Evolutionary conservation across 2,888 invertebrate genomes (phyloP).

Genomic region (Rosalia funebris): DNA sequence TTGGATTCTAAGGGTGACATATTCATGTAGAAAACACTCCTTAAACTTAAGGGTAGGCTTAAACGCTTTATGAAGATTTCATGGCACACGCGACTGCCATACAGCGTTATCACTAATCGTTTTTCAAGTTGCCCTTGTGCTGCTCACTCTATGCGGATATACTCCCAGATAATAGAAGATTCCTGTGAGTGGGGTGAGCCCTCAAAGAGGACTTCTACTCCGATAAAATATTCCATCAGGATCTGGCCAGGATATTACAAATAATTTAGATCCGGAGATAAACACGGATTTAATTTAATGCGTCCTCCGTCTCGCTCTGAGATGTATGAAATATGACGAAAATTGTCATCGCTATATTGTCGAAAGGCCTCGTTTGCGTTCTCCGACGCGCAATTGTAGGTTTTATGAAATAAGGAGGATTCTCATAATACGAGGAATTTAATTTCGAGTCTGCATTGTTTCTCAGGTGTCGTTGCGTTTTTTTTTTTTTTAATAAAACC

Average conservation of each 20-base stretch:
- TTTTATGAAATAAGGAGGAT: conserved; percentile 3
- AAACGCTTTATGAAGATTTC: neutral
- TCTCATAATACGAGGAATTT: conserved; percentile 9
- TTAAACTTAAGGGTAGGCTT: too few relatives aligned
- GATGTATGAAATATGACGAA: neutral
- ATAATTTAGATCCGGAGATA: conserved; percentile 52
- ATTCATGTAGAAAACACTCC: too few relatives aligned
- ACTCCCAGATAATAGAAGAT: conserved; percentile 53
- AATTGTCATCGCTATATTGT: conserved; percentile 8
- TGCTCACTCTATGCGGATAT: conserved; percentile 51
- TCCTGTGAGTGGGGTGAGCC: conserved; percentile 53
- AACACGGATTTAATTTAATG: conserved; percentile 46
- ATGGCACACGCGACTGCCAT: conserved; percentile 42
- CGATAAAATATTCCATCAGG: conserved; percentile 50
- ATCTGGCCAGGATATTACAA: conserved; percentile 47
- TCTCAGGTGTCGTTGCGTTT: conserved; percentile 12
- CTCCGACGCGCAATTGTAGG: neutral
- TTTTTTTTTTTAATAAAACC: conserved; percentile 1
- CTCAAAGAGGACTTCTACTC: conserved; percentile 43
- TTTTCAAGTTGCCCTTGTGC: conserved; percentile 54
- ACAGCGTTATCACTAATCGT: conserved; percentile 56
- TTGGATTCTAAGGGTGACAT: too few relatives aligned
- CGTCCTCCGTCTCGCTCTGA: neutral
- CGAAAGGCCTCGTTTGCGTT: neutral
- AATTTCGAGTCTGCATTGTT: conserved; percentile 1